These are phyloP conservation scores for Listronotus bonariensis DNA, from an alignment of 1,140 invertebrate genomes.

Conservation along the genomic window DNA sequence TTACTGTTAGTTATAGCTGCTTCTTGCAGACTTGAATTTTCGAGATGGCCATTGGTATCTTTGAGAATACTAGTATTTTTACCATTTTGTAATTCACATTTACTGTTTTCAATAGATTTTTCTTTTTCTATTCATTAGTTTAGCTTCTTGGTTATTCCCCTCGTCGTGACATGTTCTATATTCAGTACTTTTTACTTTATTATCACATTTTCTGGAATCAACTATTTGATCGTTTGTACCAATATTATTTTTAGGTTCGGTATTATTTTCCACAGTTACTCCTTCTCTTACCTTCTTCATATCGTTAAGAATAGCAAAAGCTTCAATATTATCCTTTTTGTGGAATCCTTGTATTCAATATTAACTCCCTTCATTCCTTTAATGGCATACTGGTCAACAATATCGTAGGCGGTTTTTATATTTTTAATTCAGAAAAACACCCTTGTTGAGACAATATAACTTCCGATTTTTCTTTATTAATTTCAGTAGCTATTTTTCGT, in stretches of 20 bases:
- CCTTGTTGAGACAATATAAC: conserved; percentile 44
- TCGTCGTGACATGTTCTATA: too few species aligned
- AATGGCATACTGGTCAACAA: conserved; percentile 34
- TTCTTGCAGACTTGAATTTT: too few species aligned
- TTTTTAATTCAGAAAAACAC: conserved; percentile 47
- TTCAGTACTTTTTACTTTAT: too few species aligned
- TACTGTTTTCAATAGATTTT: neutral
- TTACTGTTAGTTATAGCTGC: neutral
- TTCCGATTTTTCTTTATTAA: conserved; percentile 38
- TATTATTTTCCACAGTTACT: neutral
- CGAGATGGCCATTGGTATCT: neutral
- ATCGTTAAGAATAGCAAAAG: neutral
- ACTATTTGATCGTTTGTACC: too few species aligned
- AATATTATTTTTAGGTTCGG: too few species aligned
- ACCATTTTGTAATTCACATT: neutral
- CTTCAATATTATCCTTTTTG: conserved; percentile 10
- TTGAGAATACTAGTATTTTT: neutral
- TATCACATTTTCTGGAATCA: too few species aligned
- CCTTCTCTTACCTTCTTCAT: conserved; percentile 11
- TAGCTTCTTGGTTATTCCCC: neutral
- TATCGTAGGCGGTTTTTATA: conserved; percentile 45
- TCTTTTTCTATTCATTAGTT: neutral
- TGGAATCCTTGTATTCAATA: conserved; percentile 25
- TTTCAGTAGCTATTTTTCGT: conserved; percentile 38
- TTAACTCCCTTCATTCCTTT: conserved; percentile 21